Conservation (phyloP, 2,113 vertebrate genomes). For the Hemicordylus capensis region DNA sequence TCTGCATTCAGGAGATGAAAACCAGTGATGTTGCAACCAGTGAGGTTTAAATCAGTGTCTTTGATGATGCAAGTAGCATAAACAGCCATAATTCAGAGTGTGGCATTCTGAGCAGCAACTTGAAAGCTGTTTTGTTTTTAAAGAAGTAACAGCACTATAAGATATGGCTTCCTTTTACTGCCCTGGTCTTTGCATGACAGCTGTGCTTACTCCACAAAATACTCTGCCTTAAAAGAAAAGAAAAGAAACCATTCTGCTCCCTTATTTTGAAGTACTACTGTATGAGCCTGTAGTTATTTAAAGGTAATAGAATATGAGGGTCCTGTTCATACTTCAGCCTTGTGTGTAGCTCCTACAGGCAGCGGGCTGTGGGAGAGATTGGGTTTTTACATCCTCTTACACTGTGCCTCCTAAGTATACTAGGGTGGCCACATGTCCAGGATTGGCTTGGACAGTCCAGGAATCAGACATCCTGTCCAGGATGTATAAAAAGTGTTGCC, state of each 20-base stretch:
- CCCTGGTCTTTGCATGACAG: background rate
- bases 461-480: no score
- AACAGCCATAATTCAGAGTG: constrained; percentile 43
- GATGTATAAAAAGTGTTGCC: no score
- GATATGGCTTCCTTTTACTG: background rate
- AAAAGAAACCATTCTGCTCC: constrained; percentile 37
- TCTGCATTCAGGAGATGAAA: constrained; percentile 33
- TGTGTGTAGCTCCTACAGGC: background rate
- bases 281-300: background rate
- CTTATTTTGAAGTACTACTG: constrained; percentile 39
- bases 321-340: background rate
- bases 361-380: no score
- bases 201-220: constrained; percentile 36
- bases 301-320: constrained; percentile 25
- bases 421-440: no score
- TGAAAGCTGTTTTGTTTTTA: background rate
- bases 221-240: constrained; percentile 51
- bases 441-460: no score
- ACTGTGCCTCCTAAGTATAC: no score
- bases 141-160: background rate
- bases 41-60: constrained; percentile 46
- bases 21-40: constrained; percentile 34
- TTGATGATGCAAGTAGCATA: constrained; percentile 48
- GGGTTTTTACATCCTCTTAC: no score
- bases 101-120: constrained; percentile 20